Evolutionary conservation across 1,140 invertebrate species (phyloP), one percentile per base, ranked within the genome.

Genomic region (Bombus huntii): DNA sequence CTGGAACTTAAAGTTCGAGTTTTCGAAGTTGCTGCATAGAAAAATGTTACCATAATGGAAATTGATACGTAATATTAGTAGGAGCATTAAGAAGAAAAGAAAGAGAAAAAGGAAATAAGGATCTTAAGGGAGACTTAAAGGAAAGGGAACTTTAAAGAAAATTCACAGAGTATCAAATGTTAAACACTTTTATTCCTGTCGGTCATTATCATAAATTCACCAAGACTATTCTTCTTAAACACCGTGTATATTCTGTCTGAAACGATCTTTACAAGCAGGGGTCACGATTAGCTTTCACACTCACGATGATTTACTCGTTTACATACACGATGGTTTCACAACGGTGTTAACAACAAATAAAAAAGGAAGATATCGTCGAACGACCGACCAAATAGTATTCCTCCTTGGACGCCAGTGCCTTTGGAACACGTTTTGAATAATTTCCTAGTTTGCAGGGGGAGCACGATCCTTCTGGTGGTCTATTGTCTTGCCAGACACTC

Each of bases 401-500:
- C 13, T 5, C 0, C 18, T 31, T 34, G 22, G 6, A 75, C 2
- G 44, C 10, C 31, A 12, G 25, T 13, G 25, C 2, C 22, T 28
- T 25, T 12, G 28, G 57, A 62, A 74, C 44, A 25, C 12, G 57
- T 39, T 88, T 88, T 76, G 81, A 72, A 88, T 83, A 88, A 88
- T 88, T 85, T 31, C 31, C 81, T 72, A 85, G 76, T 88, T 88
- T 76, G 39, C 71, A 88, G 76, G 76, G 71, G 28, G 57, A 88
- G 75, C 87, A 88, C 87, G 87, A 75, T 57, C 62, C 34, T 47
- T 13, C 13, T 6, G 39, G 71, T 75, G 39, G 78, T 85, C 86
- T 78, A 72, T 73, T 84, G 87, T 88, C 87, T 77, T 88, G 78
- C 83, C 87, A 76, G 68, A 78, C 86, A 84, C 86, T 82, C 31